Base-by-base conservation (phyloP, 1,140 invertebrate species). In the Metaphire vulgaris region DNA sequence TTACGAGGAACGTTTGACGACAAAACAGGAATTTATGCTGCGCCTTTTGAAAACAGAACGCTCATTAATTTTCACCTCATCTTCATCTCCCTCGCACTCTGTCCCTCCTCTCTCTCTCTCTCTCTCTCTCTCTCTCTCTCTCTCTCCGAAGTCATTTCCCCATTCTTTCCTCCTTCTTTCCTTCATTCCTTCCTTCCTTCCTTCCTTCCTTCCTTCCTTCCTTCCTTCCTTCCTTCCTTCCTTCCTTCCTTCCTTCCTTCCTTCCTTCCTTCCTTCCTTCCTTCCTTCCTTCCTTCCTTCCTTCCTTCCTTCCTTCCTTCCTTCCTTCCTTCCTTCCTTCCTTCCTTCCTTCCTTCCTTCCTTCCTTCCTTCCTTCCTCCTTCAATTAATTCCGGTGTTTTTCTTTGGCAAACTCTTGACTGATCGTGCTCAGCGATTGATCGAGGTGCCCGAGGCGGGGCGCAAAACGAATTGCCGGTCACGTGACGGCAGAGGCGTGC, bases 231-330 rank as follows among this genome's bases (percentile, higher is more conserved):
- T 56, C 41, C 41, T 6, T 56, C 41, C 41, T n/a, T n/a, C n/a
- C n/a, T n/a, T n/a, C n/a, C 41, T 21, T 56, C 41, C 41, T 12
- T 56, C 41, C 41, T 6, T 56, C 41, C 41, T 21, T 56, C 41
- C 41, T 6, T 56, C n/a, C n/a, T n/a, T 71, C 21, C 69, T n/a
- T 32, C 69, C 69, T 28, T 71, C 28, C 69, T 0, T 71, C 21
- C 30, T 30, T 16, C 29, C 2, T 28, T 71, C 69, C 0, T 29
- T 71, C 69, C 69, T 28, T 71, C 41, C 41, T 56, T n/a, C 41
- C 41, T 6, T 56, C 41, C 41, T 56, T 21, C 0, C n/a, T 12
- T 30, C 30, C 16, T n/a, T 32, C 30, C 33, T 30, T 71, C 33
- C 69, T 1, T 33, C 21, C 41, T 12, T 56, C 41, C 41, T 6